Percentiles rank a stretch among this genome's conserved stretches.
Evolutionary conservation across 2,113 vertebrate genomes (phyloP).

Genomic region (Lophotis ruficrista): DNA sequence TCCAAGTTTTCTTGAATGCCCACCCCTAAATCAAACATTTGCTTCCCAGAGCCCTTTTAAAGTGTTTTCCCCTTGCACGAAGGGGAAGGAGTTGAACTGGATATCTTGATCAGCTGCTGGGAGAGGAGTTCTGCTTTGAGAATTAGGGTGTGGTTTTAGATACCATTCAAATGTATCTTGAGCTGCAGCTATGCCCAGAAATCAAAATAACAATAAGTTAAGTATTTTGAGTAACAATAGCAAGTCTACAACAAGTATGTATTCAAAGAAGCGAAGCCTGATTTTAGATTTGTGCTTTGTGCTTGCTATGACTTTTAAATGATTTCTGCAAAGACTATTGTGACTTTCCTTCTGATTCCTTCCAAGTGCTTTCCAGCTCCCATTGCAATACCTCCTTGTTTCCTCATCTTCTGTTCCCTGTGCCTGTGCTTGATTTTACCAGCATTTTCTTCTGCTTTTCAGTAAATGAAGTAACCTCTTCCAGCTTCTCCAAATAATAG

Average conservation of each 20-base stretch:
- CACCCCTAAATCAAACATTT: not conserved
- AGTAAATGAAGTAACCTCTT: not conserved
- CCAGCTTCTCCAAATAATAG: not conserved
- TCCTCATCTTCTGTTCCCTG: not conserved
- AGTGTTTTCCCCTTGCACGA: not conserved
- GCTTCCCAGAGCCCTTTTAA: not conserved
- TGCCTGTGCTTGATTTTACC: not conserved
- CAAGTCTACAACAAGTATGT: not conserved
- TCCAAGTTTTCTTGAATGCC: not conserved
- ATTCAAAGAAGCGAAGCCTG: not conserved
- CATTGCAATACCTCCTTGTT: not conserved
- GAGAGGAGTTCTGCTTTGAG: not conserved
- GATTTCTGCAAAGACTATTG: not conserved
- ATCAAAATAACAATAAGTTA: not conserved
- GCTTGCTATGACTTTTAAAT: not conserved
- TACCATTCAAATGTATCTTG: not conserved
- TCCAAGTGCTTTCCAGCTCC: not conserved
- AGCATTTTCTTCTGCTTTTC: not conserved
- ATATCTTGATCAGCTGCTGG: not conserved
- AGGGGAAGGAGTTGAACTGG: not conserved
- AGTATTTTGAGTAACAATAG: not conserved
- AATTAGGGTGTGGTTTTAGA: not conserved
- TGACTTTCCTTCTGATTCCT: not conserved
- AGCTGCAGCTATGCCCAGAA: not conserved
- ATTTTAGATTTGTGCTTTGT: not conserved